Evolutionary conservation across 2,888 invertebrate species (phyloP).

Genomic region (Rhagonycha fulva): DNA sequence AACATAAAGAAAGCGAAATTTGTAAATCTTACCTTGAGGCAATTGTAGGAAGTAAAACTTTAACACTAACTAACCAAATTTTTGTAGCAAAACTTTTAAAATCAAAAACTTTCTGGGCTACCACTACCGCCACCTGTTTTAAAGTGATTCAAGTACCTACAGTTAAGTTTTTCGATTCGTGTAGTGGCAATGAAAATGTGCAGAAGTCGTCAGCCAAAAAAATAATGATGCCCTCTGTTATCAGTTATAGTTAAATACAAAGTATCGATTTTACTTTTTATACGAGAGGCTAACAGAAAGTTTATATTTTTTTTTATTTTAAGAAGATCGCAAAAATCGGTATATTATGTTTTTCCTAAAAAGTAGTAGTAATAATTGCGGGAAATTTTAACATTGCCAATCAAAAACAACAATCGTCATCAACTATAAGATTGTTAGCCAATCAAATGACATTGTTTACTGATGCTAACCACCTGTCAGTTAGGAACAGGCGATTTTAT

Average conservation of each 20-base stretch:
- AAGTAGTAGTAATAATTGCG: no score
- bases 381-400: no score
- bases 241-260: neutral
- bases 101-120: neutral
- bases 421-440: no score
- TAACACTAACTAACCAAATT: neutral
- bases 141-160: neutral
- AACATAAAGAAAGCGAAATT: neutral
- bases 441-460: no score
- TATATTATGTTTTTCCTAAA: no score
- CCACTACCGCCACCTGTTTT: neutral
- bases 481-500: no score
- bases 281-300: neutral
- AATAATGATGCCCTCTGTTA: neutral
- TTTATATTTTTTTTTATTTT: no score
- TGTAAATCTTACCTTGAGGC: neutral
- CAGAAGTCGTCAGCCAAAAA: neutral
- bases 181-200: neutral
- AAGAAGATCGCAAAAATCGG: no score
- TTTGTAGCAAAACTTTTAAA: neutral
- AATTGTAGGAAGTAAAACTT: neutral
- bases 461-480: no score
- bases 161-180: neutral
- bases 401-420: no score
- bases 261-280: neutral